Conservation (phyloP, 2,113 vertebrate species). For the Lamprologus sp. region DNA sequence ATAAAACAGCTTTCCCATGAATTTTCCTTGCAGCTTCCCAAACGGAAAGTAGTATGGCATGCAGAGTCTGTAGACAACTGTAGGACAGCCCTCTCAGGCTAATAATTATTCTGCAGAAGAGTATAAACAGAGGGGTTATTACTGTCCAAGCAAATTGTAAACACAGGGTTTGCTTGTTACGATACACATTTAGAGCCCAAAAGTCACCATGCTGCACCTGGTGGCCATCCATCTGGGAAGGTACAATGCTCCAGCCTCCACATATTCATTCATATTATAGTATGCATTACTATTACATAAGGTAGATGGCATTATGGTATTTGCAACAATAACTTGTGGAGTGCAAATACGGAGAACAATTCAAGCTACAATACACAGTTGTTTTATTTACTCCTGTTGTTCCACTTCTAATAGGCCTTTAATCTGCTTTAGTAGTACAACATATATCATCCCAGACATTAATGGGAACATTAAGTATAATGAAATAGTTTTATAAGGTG, state of each 20-base stretch:
- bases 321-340: background rate
- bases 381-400: background rate
- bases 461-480: background rate
- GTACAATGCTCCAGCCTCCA: background rate
- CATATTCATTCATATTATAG: background rate
- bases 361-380: background rate
- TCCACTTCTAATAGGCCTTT: background rate
- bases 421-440: background rate
- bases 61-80: background rate
- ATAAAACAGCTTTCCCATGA: background rate
- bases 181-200: background rate
- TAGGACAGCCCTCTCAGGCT: background rate
- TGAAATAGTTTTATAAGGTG: background rate
- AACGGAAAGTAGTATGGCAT: background rate
- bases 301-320: background rate
- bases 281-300: background rate
- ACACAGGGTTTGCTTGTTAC: background rate
- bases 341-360: background rate
- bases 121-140: background rate
- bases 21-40: background rate
- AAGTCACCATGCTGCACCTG: background rate
- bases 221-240: background rate
- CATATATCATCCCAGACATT: background rate
- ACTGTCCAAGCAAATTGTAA: background rate
- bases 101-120: slow-evolving; percentile 1